Evolutionary conservation across 2,113 vertebrate genomes (phyloP).

Genomic region (Lonchura striata): DNA sequence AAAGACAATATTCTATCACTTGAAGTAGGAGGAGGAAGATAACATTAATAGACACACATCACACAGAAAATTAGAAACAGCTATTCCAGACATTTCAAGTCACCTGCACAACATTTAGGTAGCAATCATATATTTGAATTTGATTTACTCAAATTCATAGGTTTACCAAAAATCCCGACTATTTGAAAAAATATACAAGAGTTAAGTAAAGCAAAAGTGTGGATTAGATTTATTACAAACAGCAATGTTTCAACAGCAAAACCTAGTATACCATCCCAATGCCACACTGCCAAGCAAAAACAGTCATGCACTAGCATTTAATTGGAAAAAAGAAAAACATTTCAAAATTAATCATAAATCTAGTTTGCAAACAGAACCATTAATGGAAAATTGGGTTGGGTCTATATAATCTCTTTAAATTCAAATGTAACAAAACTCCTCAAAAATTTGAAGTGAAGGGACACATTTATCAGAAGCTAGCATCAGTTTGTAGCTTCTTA

Average conservation of each 20-base stretch:
- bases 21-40: neutral
- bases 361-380: neutral
- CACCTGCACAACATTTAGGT: neutral
- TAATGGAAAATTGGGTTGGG: neutral
- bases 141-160: neutral
- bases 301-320: neutral
- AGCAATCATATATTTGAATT: neutral
- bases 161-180: neutral
- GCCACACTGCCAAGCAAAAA: neutral
- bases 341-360: neutral
- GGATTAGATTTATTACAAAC: neutral
- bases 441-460: neutral
- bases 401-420: neutral
- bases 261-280: neutral
- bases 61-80: neutral
- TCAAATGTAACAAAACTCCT: neutral
- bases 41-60: neutral
- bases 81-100: neutral
- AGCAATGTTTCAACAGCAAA: neutral
- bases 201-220: neutral
- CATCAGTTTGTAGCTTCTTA: neutral
- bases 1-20: neutral
- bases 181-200: neutral
- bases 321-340: neutral
- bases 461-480: neutral